Base-by-base conservation (phyloP, 2,888 invertebrate species). In the Lycia hirtaria region DNA sequence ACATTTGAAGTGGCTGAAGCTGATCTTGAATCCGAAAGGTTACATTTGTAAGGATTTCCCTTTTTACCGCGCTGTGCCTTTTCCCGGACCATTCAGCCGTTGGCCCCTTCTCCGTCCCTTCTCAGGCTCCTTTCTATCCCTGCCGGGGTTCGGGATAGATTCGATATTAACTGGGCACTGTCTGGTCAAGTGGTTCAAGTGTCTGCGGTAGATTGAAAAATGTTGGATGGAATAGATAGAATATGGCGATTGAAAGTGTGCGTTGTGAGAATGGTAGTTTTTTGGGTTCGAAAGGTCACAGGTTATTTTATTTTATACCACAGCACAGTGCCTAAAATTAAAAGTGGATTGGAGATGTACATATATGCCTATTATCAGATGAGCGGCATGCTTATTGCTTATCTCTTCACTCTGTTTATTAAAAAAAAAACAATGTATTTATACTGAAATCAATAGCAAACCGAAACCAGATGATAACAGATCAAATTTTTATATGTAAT, bases 131-230 rank as follows among this genome's bases (percentile, higher is more conserved):
- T 26, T 47, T 35, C 24, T 9, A 35, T 22, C 47, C 47, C 35
- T 26, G 19, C 9, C 14, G 12, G 14, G 19, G 9, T 24, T 26
- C 17, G 20, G 33, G 47, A 35, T 20, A 28, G 50, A 37, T 38
- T 47, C 28, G 14, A 47, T 35, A 45, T 56, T 38, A 45, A 56
- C 56, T 45, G 9, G 30, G 44, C 20, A 20, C 40, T 56, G 50
- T 56, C 56, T 51, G 51, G 40, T 50, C 45, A 40, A 51, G 45
- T 50, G 40, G 56, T 38, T 56, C 45, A 47, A 56, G 51, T 56
- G 50, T 12, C 51, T 45, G 50, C 6, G 38, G 37, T 30, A 38
- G 38, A 50, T 50, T 50, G 44, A 12, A 48, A 40, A 24, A 33
- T 33, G 9, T 49, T 22, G 41, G 7, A 12, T 15, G 20, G 14